phyloP scores from a whole-genome alignment of 2,888 invertebrate genomes.

The Vannuccia rotundouncinata region DNA sequence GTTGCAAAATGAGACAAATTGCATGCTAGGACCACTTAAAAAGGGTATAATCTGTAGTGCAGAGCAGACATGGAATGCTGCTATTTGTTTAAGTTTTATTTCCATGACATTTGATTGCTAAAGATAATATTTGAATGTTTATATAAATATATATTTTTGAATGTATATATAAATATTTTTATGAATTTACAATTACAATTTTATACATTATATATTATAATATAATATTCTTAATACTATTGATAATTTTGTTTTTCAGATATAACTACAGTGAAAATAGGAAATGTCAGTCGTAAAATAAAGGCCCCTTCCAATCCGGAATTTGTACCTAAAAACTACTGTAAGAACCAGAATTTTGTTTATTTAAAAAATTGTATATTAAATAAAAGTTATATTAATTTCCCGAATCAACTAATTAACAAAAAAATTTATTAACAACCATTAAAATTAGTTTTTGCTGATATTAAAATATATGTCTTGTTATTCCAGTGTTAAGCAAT shows the following conservation, averaged over 20 bases:
- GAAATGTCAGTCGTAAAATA: slow-evolving; percentile 48
- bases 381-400: slow-evolving; percentile 35
- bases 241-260: not conserved
- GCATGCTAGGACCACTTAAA: no score
- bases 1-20: no score
- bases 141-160: no score
- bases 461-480: slow-evolving; percentile 7
- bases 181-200: no score
- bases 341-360: slow-evolving; percentile 60
- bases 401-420: slow-evolving; percentile 5
- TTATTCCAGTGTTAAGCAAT: slow-evolving; percentile 46
- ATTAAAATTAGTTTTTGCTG: not conserved
- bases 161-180: no score
- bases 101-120: no score
- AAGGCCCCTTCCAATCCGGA: slow-evolving; percentile 64
- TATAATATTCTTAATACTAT: no score
- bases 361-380: slow-evolving; percentile 43
- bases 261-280: slow-evolving; percentile 45
- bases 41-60: no score
- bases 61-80: no score
- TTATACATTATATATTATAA: no score
- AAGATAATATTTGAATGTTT: no score
- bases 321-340: slow-evolving; percentile 74
- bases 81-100: no score
- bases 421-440: not conserved